Evolutionary conservation across 2,113 vertebrate genomes (phyloP).

Genomic region (Ictalurus punctatus): DNA sequence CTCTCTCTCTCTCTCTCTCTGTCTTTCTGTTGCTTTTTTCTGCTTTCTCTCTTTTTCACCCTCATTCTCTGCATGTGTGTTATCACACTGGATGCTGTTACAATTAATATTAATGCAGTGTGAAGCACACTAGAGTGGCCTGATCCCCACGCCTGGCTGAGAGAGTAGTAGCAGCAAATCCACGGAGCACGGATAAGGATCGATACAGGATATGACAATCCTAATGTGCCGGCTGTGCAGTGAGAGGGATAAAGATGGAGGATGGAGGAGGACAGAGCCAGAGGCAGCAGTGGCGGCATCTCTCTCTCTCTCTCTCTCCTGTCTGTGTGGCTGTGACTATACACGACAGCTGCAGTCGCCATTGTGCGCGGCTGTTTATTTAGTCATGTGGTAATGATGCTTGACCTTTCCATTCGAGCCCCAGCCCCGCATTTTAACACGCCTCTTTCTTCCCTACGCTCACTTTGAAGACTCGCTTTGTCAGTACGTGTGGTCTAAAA

Average conservation of each 20-base stretch:
- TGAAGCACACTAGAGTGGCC: conserved; percentile 69
- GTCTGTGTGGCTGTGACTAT: background rate
- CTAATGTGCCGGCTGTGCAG: conserved; percentile 65
- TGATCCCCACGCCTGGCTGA: conserved; percentile 62
- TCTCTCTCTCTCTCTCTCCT: background rate
- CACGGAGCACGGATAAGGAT: conserved; percentile 65
- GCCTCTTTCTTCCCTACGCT: background rate
- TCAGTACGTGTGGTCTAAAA: conserved; percentile 31
- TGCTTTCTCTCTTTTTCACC: background rate
- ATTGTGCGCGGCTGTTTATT: conserved; percentile 49
- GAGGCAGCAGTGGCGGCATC: background rate
- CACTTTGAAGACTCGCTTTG: conserved; percentile 10
- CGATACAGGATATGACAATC: conserved; percentile 75
- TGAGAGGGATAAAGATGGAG: conserved; percentile 36
- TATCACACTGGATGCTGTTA: conserved; percentile 68
- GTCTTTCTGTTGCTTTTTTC: background rate
- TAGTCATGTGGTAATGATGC: conserved; percentile 55
- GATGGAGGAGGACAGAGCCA: conserved; percentile 4
- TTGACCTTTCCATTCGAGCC: conserved; percentile 54
- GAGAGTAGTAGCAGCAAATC: conserved; percentile 70
- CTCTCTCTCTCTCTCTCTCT: background rate
- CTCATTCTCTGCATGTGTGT: conserved; percentile 54
- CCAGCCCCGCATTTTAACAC: conserved; percentile 46
- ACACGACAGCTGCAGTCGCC: conserved; percentile 58
- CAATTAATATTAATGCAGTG: conserved; percentile 79